Conservation (phyloP, 2,113 vertebrate species). For the Apteryx owenii region DNA sequence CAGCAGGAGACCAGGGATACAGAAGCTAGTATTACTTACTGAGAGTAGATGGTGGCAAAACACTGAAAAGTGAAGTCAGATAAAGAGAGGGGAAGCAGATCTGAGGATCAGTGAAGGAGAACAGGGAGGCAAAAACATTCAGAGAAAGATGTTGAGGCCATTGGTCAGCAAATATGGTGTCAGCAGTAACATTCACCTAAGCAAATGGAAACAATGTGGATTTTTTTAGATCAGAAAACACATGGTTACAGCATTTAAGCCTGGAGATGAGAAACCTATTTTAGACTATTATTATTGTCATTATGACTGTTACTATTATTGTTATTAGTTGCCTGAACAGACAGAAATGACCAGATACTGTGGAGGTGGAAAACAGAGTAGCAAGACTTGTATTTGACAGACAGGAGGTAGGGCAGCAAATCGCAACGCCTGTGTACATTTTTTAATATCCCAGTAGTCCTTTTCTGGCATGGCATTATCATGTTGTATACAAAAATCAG, state of each 20-base stretch:
- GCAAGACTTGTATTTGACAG: neutral
- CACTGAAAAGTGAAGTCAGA: neutral
- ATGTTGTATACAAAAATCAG: neutral
- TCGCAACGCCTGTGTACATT: neutral
- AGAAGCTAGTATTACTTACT: rapidly evolving
- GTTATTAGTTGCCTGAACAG: neutral
- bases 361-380: neutral
- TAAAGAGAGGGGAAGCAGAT: neutral
- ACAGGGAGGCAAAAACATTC: neutral
- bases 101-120: neutral
- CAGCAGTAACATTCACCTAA: neutral
- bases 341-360: neutral
- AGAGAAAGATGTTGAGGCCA: neutral
- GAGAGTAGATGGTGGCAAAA: neutral
- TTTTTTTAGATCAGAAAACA: neutral
- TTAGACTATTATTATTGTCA: neutral
- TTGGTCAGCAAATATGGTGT: neutral
- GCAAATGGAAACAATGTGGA: neutral
- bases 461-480: neutral
- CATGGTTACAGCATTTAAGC: neutral
- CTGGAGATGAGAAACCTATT: neutral
- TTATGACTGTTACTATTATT: neutral
- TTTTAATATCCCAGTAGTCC: neutral
- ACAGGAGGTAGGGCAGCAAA: neutral
- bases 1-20: neutral